Conservation (phyloP, 1,140 invertebrate genomes). For the Drosophila sulfurigaster region DNA sequence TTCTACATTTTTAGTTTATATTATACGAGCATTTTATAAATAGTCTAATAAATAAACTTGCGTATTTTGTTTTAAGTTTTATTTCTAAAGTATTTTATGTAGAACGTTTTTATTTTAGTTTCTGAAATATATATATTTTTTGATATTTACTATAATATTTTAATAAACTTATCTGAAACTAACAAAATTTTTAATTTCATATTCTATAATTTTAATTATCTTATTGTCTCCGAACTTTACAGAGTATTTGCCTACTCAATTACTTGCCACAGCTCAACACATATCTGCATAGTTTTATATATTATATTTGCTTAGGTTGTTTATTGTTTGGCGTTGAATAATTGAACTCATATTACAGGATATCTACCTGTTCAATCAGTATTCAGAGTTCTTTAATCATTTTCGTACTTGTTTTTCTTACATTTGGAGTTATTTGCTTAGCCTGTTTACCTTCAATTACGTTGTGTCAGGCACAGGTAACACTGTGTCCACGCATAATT, state of each 20-base stretch:
- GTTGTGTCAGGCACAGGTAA: slow-evolving; percentile 36
- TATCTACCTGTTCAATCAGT: not conserved
- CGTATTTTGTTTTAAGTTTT: too few relatives aligned
- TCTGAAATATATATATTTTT: too few relatives aligned
- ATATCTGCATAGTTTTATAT: not conserved
- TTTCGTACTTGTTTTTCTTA: slow-evolving; percentile 13
- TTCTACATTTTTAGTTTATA: too few relatives aligned
- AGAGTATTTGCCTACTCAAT: not conserved
- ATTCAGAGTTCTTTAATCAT: not conserved
- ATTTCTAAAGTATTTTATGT: too few relatives aligned
- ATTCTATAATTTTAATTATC: too few relatives aligned
- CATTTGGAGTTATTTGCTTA: slow-evolving; percentile 60
- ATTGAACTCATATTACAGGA: not conserved
- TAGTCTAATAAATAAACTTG: too few relatives aligned
- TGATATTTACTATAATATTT: too few relatives aligned
- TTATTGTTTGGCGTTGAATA: not conserved
- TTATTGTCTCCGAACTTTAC: not conserved
- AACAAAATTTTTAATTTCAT: too few relatives aligned
- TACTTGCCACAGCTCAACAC: not conserved
- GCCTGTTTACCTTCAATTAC: slow-evolving; percentile 77
- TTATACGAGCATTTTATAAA: too few relatives aligned
- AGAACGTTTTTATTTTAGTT: too few relatives aligned
- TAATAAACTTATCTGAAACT: too few relatives aligned
- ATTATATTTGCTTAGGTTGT: not conserved
- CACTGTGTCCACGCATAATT: slow-evolving; percentile 61